Percentiles rank a stretch among this genome's conserved stretches.
These are phyloP conservation scores for Hylyphantes graminicola DNA, from an alignment of 1,140 invertebrate genomes.

Conservation along the genomic window DNA sequence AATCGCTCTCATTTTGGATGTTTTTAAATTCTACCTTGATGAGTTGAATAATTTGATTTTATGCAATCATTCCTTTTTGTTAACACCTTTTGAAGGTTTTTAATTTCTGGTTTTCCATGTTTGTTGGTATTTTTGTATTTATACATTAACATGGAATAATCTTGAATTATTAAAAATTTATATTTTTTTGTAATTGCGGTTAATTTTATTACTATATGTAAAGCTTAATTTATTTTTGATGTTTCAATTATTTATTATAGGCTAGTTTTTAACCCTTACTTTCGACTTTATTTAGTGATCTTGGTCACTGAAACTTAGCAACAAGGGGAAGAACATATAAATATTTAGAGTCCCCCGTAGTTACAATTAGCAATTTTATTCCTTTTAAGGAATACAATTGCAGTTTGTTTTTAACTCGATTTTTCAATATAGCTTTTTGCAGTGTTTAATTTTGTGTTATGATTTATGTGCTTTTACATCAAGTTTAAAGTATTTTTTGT, in stretches of 20 bases:
- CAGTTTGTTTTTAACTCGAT: slow-evolving; percentile 46
- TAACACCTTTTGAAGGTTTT: slow-evolving; percentile 32
- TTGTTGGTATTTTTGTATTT: slow-evolving; percentile 36
- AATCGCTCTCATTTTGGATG: slow-evolving; percentile 38
- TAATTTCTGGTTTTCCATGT: slow-evolving; percentile 51
- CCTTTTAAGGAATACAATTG: slow-evolving; percentile 21
- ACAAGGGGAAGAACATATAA: slow-evolving; percentile 8
- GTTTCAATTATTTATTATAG: slow-evolving; percentile 53
- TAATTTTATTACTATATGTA: slow-evolving; percentile 49
- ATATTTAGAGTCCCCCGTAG: slow-evolving; percentile 20
- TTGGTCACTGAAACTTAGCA: slow-evolving; percentile 17
- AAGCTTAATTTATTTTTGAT: slow-evolving; percentile 53
- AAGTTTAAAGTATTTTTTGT: slow-evolving; percentile 59
- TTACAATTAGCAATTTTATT: slow-evolving; percentile 17
- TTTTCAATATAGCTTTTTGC: slow-evolving; percentile 34
- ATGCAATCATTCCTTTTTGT: slow-evolving; percentile 59
- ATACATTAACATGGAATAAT: slow-evolving; percentile 41
- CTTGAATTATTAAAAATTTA: slow-evolving; percentile 53
- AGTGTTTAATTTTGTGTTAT: slow-evolving; percentile 49
- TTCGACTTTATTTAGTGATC: slow-evolving; percentile 24
- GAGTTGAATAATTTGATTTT: slow-evolving; percentile 55
- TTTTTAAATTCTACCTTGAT: slow-evolving; percentile 58
- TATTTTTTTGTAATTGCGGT: slow-evolving; percentile 45
- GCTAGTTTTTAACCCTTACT: slow-evolving; percentile 53
- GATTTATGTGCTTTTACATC: slow-evolving; percentile 54